Evolutionary conservation across 1,140 invertebrate species (phyloP).

Genomic region (Lethrus apterus): DNA sequence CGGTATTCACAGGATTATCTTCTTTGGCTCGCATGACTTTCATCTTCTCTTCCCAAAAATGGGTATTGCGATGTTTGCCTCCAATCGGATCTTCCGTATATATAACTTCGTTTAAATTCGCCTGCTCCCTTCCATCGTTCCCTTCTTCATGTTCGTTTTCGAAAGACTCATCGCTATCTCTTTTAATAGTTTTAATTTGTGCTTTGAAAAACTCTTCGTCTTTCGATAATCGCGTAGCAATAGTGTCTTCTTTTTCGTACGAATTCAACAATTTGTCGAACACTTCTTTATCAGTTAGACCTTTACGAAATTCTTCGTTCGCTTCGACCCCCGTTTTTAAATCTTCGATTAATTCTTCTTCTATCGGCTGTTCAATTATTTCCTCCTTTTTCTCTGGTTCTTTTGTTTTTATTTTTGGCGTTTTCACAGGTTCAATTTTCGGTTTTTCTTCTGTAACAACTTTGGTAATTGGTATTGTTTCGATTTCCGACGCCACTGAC

Average conservation of each 20-base stretch:
- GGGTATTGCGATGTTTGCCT: not conserved
- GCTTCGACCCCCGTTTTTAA: too few relatives aligned
- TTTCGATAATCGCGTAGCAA: conserved; percentile 22
- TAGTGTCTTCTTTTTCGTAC: conserved; percentile 27
- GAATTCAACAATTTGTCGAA: conserved; percentile 26
- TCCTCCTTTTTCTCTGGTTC: too few relatives aligned
- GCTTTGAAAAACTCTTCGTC: conserved; percentile 24
- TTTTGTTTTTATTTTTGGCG: too few relatives aligned
- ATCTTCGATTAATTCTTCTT: too few relatives aligned
- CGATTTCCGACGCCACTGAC: too few relatives aligned
- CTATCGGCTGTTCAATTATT: too few relatives aligned
- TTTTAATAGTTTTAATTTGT: conserved; percentile 1
- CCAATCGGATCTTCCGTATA: not conserved
- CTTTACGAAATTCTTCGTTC: conserved; percentile 12
- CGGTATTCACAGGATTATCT: conserved; percentile 16
- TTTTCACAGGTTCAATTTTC: too few relatives aligned
- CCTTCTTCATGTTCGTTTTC: not conserved
- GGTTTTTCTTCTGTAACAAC: too few relatives aligned
- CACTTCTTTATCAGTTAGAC: conserved; percentile 22
- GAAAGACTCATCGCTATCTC: conserved; percentile 5
- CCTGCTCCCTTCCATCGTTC: not conserved
- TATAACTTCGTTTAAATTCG: conserved; percentile 2
- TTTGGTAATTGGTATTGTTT: too few relatives aligned
- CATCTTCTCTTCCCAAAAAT: conserved; percentile 13
- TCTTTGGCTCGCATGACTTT: conserved; percentile 3